Evolutionary conservation across 2,797 vertebrate species (phyloP).

Genomic region (Schizothorax lantsangensis): DNA sequence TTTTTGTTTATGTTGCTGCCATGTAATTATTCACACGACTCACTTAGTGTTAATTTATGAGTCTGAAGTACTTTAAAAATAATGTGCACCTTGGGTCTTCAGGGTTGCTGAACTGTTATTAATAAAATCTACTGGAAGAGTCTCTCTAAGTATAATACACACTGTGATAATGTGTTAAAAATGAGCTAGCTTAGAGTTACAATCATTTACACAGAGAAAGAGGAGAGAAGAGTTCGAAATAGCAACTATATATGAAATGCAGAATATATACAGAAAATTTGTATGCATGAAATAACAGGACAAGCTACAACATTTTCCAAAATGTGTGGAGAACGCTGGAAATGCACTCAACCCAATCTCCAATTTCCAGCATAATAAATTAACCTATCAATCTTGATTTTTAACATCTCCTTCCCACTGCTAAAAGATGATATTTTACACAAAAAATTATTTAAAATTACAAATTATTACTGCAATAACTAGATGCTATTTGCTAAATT

Average conservation of each 20-base stretch:
- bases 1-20: not conserved
- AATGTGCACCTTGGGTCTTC: not conserved
- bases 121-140: not conserved
- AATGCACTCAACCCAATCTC: not conserved
- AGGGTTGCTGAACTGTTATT: slow-evolving; percentile 12
- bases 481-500: not conserved
- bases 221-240: not conserved
- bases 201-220: not conserved
- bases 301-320: not conserved
- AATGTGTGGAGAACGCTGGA: not conserved
- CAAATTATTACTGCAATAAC: not conserved
- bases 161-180: not conserved
- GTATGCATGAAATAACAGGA: not conserved
- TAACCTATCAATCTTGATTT: not conserved
- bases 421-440: not conserved
- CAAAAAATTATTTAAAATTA: not conserved
- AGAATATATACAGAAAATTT: not conserved
- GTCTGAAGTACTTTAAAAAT: slow-evolving; percentile 14
- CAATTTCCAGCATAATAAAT: not conserved
- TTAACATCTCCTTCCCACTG: not conserved
- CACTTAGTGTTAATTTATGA: slow-evolving; percentile 20
- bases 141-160: not conserved
- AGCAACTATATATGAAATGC: not conserved
- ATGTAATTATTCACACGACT: slow-evolving; percentile 10
- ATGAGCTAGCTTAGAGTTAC: not conserved